Conservation (phyloP, 1,140 invertebrate genomes). For the Alviniconcha marisindica region DNA sequence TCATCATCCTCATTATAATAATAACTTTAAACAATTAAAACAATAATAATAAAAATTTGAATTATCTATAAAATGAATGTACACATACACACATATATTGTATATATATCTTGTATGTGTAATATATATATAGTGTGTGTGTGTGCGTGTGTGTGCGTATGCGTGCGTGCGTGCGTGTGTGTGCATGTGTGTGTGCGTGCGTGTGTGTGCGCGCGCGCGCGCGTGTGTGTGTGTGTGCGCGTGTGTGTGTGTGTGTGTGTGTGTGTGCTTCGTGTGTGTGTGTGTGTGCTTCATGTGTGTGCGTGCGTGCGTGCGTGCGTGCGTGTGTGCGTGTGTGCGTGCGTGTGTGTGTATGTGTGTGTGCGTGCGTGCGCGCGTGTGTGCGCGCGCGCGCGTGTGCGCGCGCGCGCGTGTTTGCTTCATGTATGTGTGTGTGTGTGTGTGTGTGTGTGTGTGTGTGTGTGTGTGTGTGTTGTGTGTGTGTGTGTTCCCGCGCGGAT, state of each 20-base stretch:
- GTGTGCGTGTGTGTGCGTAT: background rate
- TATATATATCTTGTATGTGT: too few relatives aligned
- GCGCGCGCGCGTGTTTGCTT: too few relatives aligned
- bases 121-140: too few relatives aligned
- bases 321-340: background rate
- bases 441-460: too few relatives aligned
- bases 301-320: background rate
- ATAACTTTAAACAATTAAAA: background rate
- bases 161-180: background rate
- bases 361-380: background rate
- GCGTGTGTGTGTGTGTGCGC: background rate
- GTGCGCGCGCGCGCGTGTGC: too few relatives aligned
- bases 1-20: too few relatives aligned
- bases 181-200: background rate
- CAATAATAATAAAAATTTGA: background rate
- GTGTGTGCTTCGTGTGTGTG: too few relatives aligned
- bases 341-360: background rate
- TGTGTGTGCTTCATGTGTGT: too few relatives aligned
- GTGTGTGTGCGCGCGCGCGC: background rate
- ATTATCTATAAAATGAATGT: background rate
- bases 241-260: slow-evolving; percentile 3
- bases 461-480: too few relatives aligned
- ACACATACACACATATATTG: too few relatives aligned
- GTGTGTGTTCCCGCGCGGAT: too few relatives aligned
- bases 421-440: too few relatives aligned